These are phyloP conservation scores for Ramphastos sulfuratus DNA, from an alignment of 2,113 vertebrate species.

Conservation along the genomic window DNA sequence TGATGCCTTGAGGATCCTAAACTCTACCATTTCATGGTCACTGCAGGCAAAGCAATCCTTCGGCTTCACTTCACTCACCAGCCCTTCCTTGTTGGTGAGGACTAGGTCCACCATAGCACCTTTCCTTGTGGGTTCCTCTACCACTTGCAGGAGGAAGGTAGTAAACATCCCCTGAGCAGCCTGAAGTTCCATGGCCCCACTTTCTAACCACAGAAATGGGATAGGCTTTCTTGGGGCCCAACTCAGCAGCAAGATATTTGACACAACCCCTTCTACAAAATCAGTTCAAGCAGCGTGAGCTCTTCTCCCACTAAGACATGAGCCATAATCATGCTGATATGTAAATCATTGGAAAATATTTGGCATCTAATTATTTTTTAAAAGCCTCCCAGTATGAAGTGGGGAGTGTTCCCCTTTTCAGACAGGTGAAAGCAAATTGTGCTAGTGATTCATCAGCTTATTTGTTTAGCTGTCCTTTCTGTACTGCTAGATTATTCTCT, in stretches of 20 bases:
- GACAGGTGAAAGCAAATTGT: background rate
- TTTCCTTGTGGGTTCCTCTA: no score
- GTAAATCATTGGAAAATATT: background rate
- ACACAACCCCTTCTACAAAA: background rate
- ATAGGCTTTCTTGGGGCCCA: background rate
- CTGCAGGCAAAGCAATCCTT: no score
- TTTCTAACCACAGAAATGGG: background rate
- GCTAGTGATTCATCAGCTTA: background rate
- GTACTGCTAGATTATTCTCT: background rate
- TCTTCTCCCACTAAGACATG: background rate
- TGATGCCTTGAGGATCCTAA: no score
- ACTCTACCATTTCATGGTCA: no score
- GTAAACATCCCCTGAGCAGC: background rate
- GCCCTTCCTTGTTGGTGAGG: no score
- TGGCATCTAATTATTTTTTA: background rate
- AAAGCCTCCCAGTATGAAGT: background rate
- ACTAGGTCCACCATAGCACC: no score
- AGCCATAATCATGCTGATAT: background rate
- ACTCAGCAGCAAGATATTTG: background rate
- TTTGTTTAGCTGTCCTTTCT: background rate
- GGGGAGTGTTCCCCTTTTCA: background rate
- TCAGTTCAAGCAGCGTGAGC: fast-evolving
- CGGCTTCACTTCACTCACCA: no score
- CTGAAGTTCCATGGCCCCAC: fast-evolving
- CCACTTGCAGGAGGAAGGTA: background rate